Evolutionary conservation across 1,140 invertebrate species (phyloP), one percentile per base, ranked within the genome.

Genomic region (Melanaphis sacchari): DNA sequence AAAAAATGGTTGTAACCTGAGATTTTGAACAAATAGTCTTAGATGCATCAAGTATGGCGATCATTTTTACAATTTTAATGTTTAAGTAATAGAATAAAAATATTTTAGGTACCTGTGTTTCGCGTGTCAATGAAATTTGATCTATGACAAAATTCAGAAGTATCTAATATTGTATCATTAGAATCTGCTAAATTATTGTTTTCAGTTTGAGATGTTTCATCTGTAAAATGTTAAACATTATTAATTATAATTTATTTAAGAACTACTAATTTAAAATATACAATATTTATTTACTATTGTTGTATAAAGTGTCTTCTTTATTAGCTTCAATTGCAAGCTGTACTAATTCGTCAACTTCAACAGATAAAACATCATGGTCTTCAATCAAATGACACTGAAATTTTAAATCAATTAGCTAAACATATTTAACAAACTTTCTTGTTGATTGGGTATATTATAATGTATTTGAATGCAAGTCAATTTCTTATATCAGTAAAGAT

Each of bases 361-460:
- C 11, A 49, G 81, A 38, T 54, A 85, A 24, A 26, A 93, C 91
- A 49, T 59, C 38, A 41, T 93, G 91, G 26, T 93, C 91, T 85
- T 93, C 91, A 54, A 93, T 85, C 40, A 93, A 93, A 84, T 93
- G 91, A 18, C 46, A 93, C 91, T 93, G 8, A 15, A 93, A 93
- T 38, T 40, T 41, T 59, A 40, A 40, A 43, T 40, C 15, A 31
- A 31, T 59, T 31, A 88, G 5, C 4, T 9, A 87, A 36, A 87
- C 26, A 26, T 85, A 18, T 66, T n/a, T 66, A 15, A n/a, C 31
- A n/a, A 15, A 15, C 2, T 66, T n/a, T n/a, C 4, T 6, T 66
- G n/a, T n/a, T n/a, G 5, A 18, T 66, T n/a, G n/a, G n/a, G n/a
- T n/a, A 66, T 18, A 66, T n/a, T 66, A 8, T 15, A 31, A 59